Evolutionary conservation across 2,797 vertebrate genomes (phyloP).

Genomic region (Selene dorsalis): DNA sequence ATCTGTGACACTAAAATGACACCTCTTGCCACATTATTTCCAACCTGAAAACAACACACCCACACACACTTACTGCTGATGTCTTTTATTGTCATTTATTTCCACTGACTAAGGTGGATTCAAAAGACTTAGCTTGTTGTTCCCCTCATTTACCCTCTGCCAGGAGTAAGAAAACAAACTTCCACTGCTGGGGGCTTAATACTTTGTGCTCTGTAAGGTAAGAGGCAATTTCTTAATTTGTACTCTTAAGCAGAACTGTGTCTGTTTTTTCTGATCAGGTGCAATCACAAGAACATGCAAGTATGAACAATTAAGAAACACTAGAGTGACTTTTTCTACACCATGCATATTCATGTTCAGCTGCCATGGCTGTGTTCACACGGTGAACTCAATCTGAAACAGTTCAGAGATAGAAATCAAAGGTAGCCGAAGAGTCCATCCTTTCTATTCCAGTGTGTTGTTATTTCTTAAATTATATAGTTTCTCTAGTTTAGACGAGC

Average conservation of each 20-base stretch:
- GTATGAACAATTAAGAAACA: constrained; percentile 14
- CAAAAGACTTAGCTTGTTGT: background rate
- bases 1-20: background rate
- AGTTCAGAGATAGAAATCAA: constrained; percentile 20
- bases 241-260: background rate
- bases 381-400: constrained; percentile 12
- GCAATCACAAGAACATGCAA: constrained; percentile 5
- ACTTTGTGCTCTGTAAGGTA: background rate
- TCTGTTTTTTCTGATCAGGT: constrained; percentile 5
- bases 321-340: constrained; percentile 15
- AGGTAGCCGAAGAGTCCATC: background rate
- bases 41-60: background rate
- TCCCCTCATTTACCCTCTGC: background rate
- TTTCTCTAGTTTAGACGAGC: constrained; percentile 11
- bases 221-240: background rate
- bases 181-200: background rate
- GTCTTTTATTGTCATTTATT: constrained; percentile 2
- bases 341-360: constrained; percentile 62
- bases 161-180: background rate
- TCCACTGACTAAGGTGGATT: background rate
- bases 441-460: background rate
- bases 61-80: background rate
- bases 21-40: constrained; percentile 8
- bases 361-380: constrained; percentile 28
- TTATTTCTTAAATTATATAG: constrained; percentile 1